Evolutionary conservation across 1,140 invertebrate genomes (phyloP), one percentile per base, ranked within the genome.

Genomic region (Aphis gossypii): DNA sequence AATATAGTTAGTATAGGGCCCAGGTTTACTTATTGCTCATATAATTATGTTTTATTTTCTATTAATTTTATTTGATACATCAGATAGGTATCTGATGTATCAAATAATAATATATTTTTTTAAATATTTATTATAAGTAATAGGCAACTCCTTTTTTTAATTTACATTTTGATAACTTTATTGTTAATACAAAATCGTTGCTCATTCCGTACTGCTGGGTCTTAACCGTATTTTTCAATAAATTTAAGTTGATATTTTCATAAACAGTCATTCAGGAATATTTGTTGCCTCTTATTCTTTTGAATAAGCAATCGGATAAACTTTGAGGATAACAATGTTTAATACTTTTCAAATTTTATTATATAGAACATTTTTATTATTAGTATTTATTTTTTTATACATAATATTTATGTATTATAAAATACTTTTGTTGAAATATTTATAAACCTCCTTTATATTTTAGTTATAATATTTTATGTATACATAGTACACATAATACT

Each of bases 381-480:
- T 38, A 18, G 3, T 54, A 88, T 88, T 44, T 38, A 54, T 51
- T 46, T n/a, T 21, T 51, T n/a, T 87, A 21, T 84, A 41, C 20
- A 35, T 87, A 20, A 21, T 46, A 86, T 86, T 46, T 14, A 14
- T 2, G 30, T 56, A 41, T 44, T 35, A 51, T 38, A 18, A 51
- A 56, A 60, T 90, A 90, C 46, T 90, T 60, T 60, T 90, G 51
- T 90, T n/a, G 38, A 30, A 90, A 60, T 60, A 35, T 21, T 41
- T 90, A 41, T 60, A 90, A 41, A 90, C 35, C 88, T 60, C 8
- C 30, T 89, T 35, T 89, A 51, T 51, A 51, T 38, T 60, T 23
- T 7, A 90, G 54, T 35, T 44, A 51, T 54, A 92, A 92, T 92
- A 35, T 84, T 92, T 38, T 84, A 84, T 92, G 46, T 83, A 41